Evolutionary conservation across 2,888 invertebrate genomes (phyloP).

Genomic region (Gisinianus flammeolus): DNA sequence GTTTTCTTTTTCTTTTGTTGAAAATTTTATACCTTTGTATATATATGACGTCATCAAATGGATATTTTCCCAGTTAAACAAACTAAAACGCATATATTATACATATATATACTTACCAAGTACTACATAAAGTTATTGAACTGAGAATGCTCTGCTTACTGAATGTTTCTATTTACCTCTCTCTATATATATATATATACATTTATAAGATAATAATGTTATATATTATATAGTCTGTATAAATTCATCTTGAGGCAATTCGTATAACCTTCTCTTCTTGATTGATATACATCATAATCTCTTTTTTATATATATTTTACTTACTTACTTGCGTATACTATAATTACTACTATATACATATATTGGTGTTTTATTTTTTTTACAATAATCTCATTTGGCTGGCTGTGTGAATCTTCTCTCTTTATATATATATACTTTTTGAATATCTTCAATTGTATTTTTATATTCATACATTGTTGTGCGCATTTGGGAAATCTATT

Average conservation of each 20-base stretch:
- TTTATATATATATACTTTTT: neutral
- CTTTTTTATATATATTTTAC: neutral
- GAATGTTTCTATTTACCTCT: constrained; percentile 36
- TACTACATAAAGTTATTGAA: neutral
- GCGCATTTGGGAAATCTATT: neutral
- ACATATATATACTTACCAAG: too few species aligned
- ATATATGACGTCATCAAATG: too few species aligned
- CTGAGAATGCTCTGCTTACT: constrained; percentile 38
- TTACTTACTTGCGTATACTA: neutral
- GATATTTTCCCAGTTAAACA: neutral
- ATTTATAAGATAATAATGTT: neutral
- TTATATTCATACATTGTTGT: neutral
- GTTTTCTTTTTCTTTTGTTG: constrained; percentile 2
- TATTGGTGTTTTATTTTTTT: constrained; percentile 1
- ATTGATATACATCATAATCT: neutral
- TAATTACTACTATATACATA: neutral
- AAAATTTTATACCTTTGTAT: too few species aligned
- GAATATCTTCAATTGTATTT: neutral
- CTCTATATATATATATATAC: constrained; percentile 23
- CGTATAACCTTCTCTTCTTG: neutral
- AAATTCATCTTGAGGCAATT: neutral
- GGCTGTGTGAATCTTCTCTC: constrained; percentile 2
- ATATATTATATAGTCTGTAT: neutral
- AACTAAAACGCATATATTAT: neutral
- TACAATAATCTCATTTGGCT: neutral